phyloP scores from a whole-genome alignment of 2,797 vertebrate species.

The Loriculus beryllinus region DNA sequence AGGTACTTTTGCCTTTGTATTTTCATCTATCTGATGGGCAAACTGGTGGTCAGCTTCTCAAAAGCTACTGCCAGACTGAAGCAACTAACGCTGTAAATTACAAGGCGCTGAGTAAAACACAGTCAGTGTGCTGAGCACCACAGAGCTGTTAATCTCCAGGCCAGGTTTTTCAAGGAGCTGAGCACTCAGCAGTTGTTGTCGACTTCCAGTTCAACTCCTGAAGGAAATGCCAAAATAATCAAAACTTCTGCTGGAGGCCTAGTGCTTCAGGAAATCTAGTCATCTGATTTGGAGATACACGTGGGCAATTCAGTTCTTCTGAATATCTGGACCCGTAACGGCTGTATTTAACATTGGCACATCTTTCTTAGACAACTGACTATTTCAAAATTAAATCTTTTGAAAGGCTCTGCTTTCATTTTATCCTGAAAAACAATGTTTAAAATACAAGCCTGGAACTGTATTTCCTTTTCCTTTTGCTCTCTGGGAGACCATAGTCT shows the following conservation, averaged over 20 bases:
- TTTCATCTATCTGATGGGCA: background rate
- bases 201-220: background rate
- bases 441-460: background rate
- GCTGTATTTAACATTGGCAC: background rate
- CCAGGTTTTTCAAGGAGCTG: slow-evolving; percentile 29
- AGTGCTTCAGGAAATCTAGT: slow-evolving; percentile 13
- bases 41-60: background rate
- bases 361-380: background rate
- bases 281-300: slow-evolving; percentile 12
- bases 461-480: background rate
- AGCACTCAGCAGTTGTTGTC: background rate
- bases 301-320: background rate
- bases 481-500: background rate
- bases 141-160: background rate
- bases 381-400: background rate
- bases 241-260: slow-evolving; percentile 37
- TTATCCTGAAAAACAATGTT: background rate
- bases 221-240: slow-evolving; percentile 58
- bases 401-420: background rate
- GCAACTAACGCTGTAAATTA: background rate
- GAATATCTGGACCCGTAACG: background rate
- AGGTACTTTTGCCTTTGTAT: background rate
- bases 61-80: background rate
- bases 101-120: background rate
- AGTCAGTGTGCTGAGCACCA: background rate